These are phyloP conservation scores for Panthera leo DNA, from an alignment of 2,113 vertebrate genomes.

Conservation along the genomic window DNA sequence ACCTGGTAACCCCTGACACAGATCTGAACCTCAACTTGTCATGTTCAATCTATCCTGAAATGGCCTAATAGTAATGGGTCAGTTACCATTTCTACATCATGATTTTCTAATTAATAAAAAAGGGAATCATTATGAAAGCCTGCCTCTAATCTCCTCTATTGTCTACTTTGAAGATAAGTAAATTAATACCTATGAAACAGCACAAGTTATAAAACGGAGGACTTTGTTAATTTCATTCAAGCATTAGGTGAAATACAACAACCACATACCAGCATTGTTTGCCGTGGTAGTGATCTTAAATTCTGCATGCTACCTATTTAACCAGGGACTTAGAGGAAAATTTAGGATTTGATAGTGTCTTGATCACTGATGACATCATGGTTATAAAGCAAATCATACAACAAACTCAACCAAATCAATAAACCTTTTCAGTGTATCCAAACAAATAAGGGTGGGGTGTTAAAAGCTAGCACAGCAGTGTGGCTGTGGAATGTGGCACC, in stretches of 20 bases:
- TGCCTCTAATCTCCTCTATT: background rate
- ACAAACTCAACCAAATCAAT: background rate
- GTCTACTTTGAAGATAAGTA: background rate
- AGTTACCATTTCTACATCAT: background rate
- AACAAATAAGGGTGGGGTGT: background rate
- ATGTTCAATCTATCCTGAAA: background rate
- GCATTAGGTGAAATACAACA: background rate
- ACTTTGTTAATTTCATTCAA: background rate
- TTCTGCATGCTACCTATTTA: background rate
- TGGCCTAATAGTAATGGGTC: background rate
- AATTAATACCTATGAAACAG: background rate
- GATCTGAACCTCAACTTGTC: background rate
- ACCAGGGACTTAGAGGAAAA: background rate
- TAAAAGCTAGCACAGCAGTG: background rate
- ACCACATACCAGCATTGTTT: background rate
- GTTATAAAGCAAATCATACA: conserved; percentile 13
- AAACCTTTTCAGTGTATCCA: background rate
- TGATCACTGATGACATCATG: background rate
- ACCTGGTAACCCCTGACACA: background rate
- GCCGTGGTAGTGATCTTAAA: background rate
- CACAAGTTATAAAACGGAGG: background rate
- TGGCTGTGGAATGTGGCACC: background rate
- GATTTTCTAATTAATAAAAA: conserved; percentile 13
- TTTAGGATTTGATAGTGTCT: background rate
- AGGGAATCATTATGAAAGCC: conserved; percentile 1